Percentiles rank a stretch among this genome's conserved stretches.
Conservation (phyloP, 2,113 vertebrate genomes). For the Microcebus tavaratra region DNA sequence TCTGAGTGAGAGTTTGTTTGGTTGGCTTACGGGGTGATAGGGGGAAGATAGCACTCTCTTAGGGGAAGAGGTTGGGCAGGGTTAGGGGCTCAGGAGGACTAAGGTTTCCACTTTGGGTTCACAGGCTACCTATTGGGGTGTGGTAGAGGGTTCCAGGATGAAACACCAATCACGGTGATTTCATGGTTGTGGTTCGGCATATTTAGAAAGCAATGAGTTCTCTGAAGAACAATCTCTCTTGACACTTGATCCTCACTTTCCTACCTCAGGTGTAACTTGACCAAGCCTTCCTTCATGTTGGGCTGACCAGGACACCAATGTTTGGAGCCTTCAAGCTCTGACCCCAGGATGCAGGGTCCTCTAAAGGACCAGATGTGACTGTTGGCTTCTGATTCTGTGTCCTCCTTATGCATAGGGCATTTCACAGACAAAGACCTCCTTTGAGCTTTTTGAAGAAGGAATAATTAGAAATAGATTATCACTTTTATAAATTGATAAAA, state of each 20-base stretch:
- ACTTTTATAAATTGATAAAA: neutral
- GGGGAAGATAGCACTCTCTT: neutral
- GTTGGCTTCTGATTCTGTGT: neutral
- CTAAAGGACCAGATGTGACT: neutral
- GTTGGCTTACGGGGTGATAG: neutral
- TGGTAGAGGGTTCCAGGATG: neutral
- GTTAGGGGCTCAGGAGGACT: neutral
- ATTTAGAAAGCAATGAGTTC: neutral
- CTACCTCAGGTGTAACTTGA: accelerated
- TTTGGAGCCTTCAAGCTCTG: neutral
- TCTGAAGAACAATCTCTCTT: neutral
- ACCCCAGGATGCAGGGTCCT: neutral
- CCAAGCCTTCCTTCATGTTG: neutral
- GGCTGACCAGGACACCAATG: neutral
- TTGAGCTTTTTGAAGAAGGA: neutral
- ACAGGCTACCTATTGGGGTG: too few relatives aligned
- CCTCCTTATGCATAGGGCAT: neutral
- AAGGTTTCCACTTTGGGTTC: neutral
- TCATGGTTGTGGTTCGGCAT: accelerated
- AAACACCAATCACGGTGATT: neutral
- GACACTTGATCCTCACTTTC: neutral
- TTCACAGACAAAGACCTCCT: neutral
- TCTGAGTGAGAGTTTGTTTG: too few relatives aligned
- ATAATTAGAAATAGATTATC: neutral
- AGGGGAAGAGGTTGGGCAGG: neutral